Evolutionary conservation across 2,113 vertebrate species (phyloP).

Genomic region (Trematomus loennbergii): DNA sequence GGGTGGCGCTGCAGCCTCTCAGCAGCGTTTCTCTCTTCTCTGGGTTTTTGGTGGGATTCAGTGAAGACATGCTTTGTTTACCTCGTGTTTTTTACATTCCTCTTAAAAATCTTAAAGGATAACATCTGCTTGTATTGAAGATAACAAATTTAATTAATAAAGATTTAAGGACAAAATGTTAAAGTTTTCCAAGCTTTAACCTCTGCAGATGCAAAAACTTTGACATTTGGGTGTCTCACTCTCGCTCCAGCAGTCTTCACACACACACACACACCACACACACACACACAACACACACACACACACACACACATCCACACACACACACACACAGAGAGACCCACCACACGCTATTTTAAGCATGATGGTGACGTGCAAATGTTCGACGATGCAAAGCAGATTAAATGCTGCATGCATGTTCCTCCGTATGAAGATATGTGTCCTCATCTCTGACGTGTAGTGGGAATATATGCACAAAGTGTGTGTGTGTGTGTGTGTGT

Average conservation of each 20-base stretch:
- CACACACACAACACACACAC: no score
- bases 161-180: no score
- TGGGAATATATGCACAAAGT: constrained; percentile 13
- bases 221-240: no score
- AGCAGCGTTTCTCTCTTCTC: neutral
- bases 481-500: neutral
- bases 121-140: no score
- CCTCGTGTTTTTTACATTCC: neutral
- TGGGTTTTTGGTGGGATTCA: neutral
- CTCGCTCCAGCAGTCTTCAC: no score
- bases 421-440: neutral
- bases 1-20: constrained; percentile 52
- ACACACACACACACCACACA: no score
- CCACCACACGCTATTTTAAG: constrained; percentile 27
- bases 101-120: neutral
- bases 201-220: no score
- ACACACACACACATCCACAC: no score
- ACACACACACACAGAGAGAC: no score
- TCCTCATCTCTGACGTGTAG: constrained; percentile 4
- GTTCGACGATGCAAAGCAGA: constrained; percentile 61
- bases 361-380: constrained; percentile 41
- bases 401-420: constrained; percentile 27
- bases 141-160: no score
- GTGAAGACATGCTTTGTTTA: constrained; percentile 1
- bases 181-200: no score